Conservation (phyloP, 1,140 invertebrate species). For the Trialeurodes vaporariorum region DNA sequence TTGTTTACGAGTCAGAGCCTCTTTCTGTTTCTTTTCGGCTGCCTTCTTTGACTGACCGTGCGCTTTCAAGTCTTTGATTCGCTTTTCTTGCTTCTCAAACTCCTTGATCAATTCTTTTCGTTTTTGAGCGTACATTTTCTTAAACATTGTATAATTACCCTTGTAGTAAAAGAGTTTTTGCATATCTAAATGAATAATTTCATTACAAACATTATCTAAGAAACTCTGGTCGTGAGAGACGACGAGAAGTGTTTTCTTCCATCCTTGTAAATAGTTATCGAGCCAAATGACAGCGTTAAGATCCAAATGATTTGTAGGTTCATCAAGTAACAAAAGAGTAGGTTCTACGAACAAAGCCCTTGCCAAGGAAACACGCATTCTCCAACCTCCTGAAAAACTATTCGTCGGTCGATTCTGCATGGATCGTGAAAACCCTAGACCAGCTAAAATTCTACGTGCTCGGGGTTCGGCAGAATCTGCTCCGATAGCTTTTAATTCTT, state of each 20-base stretch:
- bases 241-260: constrained; percentile 95
- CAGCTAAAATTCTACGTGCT: constrained; percentile 87
- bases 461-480: constrained; percentile 93
- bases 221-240: constrained; percentile 99
- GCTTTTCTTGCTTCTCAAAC: constrained; percentile 96
- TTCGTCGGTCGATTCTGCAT: constrained; percentile 94
- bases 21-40: constrained; percentile 87
- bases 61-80: constrained; percentile 85
- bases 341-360: constrained; percentile 84
- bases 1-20: constrained; percentile 83
- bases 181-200: constrained; percentile 93
- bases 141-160: constrained; percentile 97
- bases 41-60: constrained; percentile 90
- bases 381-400: constrained; percentile 95
- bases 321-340: constrained; percentile 87
- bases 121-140: constrained; percentile 97
- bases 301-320: constrained; percentile 91
- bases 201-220: constrained; percentile 97
- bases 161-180: constrained; percentile 95
- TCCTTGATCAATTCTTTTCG: constrained; percentile 91
- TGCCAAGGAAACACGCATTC: constrained; percentile 95
- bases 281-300: constrained; percentile 98
- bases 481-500: constrained; percentile 89
- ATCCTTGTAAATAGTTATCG: constrained; percentile 94
- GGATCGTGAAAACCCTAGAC: constrained; percentile 86